Percentiles rank a stretch among this genome's conserved stretches.
Conservation (phyloP, 2,797 vertebrate species). For the Spinus olivaceus region DNA sequence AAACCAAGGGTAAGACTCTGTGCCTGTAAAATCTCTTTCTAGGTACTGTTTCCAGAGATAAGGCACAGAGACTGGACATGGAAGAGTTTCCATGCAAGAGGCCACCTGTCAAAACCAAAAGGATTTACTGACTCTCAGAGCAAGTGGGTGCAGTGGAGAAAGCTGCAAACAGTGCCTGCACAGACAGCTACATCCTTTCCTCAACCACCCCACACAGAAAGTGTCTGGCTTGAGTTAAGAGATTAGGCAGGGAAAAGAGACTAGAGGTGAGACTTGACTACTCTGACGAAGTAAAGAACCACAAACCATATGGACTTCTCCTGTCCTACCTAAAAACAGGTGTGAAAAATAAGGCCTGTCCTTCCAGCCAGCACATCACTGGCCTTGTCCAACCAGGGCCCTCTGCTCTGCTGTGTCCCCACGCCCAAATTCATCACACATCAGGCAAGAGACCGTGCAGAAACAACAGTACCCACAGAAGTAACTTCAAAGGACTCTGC, state of each 20-base stretch:
- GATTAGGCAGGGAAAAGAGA: neutral
- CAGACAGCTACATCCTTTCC: neutral
- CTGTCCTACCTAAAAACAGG: neutral
- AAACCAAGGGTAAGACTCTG: conserved; percentile 15
- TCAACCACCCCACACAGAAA: neutral
- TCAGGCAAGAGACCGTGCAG: neutral
- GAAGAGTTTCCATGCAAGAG: neutral
- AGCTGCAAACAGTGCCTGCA: neutral
- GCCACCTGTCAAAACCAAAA: conserved; percentile 3
- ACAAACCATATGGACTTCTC: neutral
- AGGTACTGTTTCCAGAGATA: conserved; percentile 30
- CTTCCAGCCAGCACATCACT: neutral
- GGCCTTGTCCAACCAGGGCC: rapidly evolving
- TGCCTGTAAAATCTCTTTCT: conserved; percentile 55
- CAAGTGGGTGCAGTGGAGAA: neutral
- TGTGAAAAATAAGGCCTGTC: neutral
- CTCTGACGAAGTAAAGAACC: neutral
- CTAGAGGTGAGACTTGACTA: neutral
- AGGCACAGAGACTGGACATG: neutral
- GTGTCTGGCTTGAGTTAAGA: neutral
- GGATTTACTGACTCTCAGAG: conserved; percentile 28
- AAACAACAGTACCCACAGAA: neutral
- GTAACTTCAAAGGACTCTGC: neutral
- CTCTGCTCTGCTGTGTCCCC: neutral
- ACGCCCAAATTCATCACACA: neutral